Conservation (phyloP, 2,888 invertebrate species). For the Drosophila tripunctata region DNA sequence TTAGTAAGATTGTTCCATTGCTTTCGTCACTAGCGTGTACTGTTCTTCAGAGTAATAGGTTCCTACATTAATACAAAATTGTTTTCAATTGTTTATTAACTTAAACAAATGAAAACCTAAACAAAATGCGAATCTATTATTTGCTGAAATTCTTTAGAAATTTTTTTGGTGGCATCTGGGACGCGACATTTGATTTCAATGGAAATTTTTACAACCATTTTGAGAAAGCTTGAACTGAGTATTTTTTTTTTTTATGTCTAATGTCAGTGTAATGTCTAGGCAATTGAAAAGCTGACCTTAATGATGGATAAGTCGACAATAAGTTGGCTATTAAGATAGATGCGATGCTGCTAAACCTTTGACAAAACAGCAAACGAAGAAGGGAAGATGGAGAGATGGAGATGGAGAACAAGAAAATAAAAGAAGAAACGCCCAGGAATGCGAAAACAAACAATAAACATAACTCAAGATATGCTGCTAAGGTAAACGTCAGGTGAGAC, state of each 20-base stretch:
- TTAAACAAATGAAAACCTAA: background rate
- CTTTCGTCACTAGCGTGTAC: too few relatives aligned
- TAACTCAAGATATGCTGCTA: constrained; percentile 56
- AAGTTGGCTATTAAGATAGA: constrained; percentile 29
- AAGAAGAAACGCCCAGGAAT: constrained; percentile 51
- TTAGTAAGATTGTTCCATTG: too few relatives aligned
- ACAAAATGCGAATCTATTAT: constrained; percentile 2
- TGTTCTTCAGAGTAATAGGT: too few relatives aligned
- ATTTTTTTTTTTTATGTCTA: too few relatives aligned
- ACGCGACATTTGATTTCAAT: constrained; percentile 15
- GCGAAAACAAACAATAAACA: constrained; percentile 66
- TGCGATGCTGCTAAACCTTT: constrained; percentile 45
- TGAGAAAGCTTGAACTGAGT: constrained; percentile 22
- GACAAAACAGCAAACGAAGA: constrained; percentile 12
- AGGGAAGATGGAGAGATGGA: background rate
- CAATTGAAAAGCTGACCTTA: constrained; percentile 62
- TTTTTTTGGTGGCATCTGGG: constrained; percentile 10
- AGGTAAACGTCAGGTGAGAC: constrained; percentile 50
- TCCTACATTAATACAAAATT: too few relatives aligned
- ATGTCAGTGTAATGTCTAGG: constrained; percentile 9
- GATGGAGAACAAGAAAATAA: constrained; percentile 3
- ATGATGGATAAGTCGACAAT: constrained; percentile 61
- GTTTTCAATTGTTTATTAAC: background rate
- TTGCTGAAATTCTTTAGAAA: constrained; percentile 5
- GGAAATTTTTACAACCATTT: constrained; percentile 5